Evolutionary conservation across 1,140 invertebrate species (phyloP).

Genomic region (Pseudomyrmex sp.): DNA sequence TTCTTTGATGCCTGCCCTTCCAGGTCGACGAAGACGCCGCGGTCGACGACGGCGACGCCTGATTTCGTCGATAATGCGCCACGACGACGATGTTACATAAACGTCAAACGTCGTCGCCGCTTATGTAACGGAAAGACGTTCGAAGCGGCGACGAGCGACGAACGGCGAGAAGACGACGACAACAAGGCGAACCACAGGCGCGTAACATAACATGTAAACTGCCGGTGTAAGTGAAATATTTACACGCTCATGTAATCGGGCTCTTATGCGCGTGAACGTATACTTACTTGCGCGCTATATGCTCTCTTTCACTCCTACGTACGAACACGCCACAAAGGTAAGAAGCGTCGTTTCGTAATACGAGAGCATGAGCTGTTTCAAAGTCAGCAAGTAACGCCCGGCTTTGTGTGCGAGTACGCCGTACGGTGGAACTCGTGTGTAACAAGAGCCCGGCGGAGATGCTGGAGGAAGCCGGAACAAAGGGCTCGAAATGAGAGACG

Average conservation of each 20-base stretch:
- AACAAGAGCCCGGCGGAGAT: not conserved
- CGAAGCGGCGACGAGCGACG: constrained; percentile 40
- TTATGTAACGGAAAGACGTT: constrained; percentile 77
- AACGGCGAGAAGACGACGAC: constrained; percentile 54
- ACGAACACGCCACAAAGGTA: constrained; percentile 72
- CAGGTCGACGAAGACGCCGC: not conserved
- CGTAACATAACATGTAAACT: constrained; percentile 69
- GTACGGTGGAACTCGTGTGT: not conserved
- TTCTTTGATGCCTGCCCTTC: not conserved
- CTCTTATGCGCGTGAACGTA: constrained; percentile 75
- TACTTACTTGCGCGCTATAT: constrained; percentile 59
- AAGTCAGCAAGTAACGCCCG: constrained; percentile 66
- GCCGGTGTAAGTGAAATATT: constrained; percentile 80
- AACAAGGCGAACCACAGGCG: constrained; percentile 48
- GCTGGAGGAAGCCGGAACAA: not conserved
- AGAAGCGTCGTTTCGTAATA: constrained; percentile 78
- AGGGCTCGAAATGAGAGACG: constrained; percentile 8
- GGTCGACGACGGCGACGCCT: constrained; percentile 32
- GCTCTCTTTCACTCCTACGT: constrained; percentile 71
- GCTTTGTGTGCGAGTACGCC: not conserved
- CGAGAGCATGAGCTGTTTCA: constrained; percentile 68
- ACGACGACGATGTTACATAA: constrained; percentile 72
- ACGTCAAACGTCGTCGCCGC: constrained; percentile 67
- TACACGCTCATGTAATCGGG: constrained; percentile 80
- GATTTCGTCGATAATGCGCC: constrained; percentile 73